Percentiles rank a stretch among this genome's conserved stretches.
Conservation (phyloP, 2,797 vertebrate species). For the Siniperca scherzeri region DNA sequence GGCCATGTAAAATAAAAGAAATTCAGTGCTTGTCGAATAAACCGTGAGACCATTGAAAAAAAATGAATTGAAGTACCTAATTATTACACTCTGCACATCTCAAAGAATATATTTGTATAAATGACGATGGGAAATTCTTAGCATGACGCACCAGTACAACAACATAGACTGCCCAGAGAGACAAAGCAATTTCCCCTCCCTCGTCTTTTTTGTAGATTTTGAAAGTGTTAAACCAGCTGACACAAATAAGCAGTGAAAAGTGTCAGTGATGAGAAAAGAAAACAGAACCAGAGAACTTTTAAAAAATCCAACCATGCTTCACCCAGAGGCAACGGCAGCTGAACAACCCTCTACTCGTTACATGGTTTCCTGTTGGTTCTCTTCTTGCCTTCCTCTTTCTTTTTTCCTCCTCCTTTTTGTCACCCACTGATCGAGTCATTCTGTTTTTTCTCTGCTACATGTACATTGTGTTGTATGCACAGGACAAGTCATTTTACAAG, state of each 20-base stretch:
- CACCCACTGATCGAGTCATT: not conserved
- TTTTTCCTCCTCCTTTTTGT: not conserved
- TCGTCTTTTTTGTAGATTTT: not conserved
- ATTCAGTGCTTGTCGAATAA: not conserved
- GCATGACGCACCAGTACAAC: not conserved
- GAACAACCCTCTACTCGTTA: not conserved
- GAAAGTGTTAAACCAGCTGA: slow-evolving; percentile 23
- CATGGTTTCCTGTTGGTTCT: not conserved
- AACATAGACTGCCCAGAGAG: not conserved
- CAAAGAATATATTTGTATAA: not conserved
- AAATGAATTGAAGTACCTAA: not conserved
- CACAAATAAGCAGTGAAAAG: slow-evolving; percentile 13
- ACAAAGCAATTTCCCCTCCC: not conserved
- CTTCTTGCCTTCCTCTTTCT: slow-evolving; percentile 8
- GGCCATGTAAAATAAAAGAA: not conserved
- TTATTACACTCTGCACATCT: slow-evolving; percentile 2
- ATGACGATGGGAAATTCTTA: not conserved
- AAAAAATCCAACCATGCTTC: slow-evolving; percentile 15
- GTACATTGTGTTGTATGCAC: not conserved
- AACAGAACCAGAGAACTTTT: slow-evolving; percentile 15
- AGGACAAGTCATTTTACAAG: not conserved
- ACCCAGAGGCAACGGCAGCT: slow-evolving; percentile 6
- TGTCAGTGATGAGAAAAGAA: slow-evolving; percentile 33
- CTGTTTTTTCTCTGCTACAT: not conserved
- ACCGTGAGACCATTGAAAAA: not conserved